These are phyloP conservation scores for Pimephales promelas DNA, from an alignment of 2,113 vertebrate genomes.

Conservation along the genomic window DNA sequence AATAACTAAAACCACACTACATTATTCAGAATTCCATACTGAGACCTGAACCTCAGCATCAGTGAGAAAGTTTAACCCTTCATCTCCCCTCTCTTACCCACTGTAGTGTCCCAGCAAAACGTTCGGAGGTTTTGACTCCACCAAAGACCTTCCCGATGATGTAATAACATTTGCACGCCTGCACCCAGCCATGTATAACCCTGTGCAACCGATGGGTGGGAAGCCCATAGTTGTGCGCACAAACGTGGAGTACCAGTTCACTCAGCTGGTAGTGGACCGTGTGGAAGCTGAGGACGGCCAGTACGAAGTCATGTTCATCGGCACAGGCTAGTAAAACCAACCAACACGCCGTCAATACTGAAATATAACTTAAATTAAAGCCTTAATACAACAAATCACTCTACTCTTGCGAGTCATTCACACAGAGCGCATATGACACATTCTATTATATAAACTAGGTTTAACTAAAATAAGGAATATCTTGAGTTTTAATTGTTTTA, in stretches of 20 bases:
- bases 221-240: conserved; percentile 95
- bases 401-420: not conserved
- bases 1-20: not conserved
- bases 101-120: conserved; percentile 95
- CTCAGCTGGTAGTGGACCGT: conserved; percentile 95
- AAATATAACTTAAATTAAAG: not conserved
- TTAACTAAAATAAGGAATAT: not conserved
- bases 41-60: not conserved
- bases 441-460: too few species aligned
- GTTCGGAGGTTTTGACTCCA: conserved; percentile 96
- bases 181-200: conserved; percentile 96
- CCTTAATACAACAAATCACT: not conserved
- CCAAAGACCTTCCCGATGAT: conserved; percentile 96
- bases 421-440: too few species aligned
- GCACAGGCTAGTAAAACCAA: conserved; percentile 82
- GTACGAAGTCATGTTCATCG: conserved; percentile 98
- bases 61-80: not conserved
- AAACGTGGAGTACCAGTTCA: conserved; percentile 94
- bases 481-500: not conserved
- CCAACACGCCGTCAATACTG: not conserved
- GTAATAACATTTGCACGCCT: conserved; percentile 96
- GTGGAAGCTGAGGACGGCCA: conserved; percentile 97
- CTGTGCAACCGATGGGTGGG: conserved; percentile 90
- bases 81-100: not conserved
- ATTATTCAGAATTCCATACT: not conserved